Conservation (phyloP, 2,113 vertebrate genomes). For the Gorsachius goisagi region DNA sequence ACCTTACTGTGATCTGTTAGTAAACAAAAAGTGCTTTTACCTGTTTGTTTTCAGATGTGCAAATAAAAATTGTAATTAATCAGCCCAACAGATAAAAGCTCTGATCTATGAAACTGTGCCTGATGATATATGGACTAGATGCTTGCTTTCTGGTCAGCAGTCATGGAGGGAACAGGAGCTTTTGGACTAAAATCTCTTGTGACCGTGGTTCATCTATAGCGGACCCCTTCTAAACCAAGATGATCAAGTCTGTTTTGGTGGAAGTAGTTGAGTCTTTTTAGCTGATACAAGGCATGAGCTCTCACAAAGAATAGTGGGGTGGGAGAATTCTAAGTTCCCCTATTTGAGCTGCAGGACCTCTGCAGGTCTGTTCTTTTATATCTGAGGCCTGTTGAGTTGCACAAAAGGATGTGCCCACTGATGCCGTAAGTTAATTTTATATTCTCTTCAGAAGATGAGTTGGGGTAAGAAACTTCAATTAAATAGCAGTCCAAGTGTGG, state of each 20-base stretch:
- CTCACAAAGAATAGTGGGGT: not conserved
- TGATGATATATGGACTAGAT: not conserved
- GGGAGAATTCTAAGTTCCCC: not conserved
- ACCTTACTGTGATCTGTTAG: not conserved
- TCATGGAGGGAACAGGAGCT: not conserved
- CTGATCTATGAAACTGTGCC: not conserved
- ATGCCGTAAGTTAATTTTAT: not conserved
- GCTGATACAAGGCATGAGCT: not conserved
- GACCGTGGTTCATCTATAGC: not conserved
- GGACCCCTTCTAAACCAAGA: not conserved
- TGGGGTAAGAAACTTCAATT: not conserved
- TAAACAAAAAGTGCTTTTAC: not conserved
- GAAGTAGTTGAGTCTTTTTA: not conserved
- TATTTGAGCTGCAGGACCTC: not conserved
- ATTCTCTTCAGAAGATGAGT: not conserved
- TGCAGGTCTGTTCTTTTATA: not conserved
- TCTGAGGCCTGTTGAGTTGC: not conserved
- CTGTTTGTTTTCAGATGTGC: not conserved
- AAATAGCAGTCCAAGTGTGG: not conserved
- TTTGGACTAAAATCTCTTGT: not conserved
- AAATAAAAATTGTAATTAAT: not conserved
- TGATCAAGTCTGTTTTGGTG: not conserved
- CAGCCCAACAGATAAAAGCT: not conserved
- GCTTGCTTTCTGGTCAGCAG: not conserved
- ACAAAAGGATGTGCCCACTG: not conserved